phyloP scores from a whole-genome alignment of 1,140 invertebrate species.

The Caligus rogercresseyi region DNA sequence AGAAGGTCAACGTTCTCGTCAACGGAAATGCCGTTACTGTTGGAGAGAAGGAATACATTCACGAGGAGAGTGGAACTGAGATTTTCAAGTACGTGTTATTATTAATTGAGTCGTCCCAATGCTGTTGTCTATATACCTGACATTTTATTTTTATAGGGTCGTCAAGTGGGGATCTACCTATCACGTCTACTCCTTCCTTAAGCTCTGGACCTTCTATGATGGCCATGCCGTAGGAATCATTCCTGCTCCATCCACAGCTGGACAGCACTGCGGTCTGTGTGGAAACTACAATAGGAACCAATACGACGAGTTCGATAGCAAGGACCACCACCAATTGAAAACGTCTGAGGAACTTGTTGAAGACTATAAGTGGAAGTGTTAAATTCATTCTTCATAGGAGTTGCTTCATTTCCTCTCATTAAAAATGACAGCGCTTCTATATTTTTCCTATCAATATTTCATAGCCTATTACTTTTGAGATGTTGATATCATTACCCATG shows the following conservation, averaged over 20 bases:
- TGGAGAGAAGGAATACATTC: slow-evolving; percentile 13
- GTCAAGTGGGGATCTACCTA: slow-evolving; percentile 16
- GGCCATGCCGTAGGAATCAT: slow-evolving; percentile 21
- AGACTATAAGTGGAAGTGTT: slow-evolving; percentile 8
- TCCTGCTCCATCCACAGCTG: slow-evolving; percentile 19
- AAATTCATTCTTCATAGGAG: neutral
- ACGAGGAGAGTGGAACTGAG: slow-evolving; percentile 2
- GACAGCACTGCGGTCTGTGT: slow-evolving; percentile 23
- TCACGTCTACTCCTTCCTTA: slow-evolving; percentile 20
- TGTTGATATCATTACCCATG: neutral
- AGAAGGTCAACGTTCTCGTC: slow-evolving; percentile 16
- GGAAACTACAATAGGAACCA: slow-evolving; percentile 23
- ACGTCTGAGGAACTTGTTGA: slow-evolving; percentile 6
- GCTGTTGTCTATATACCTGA: neutral
- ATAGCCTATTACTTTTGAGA: neutral
- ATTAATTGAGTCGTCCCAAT: no score
- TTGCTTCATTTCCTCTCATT: neutral
- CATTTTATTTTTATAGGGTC: neutral
- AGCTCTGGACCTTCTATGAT: slow-evolving; percentile 8
- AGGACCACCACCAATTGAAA: neutral
- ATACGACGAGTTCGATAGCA: slow-evolving; percentile 19
- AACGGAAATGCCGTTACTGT: slow-evolving; percentile 21
- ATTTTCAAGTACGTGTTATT: slow-evolving; percentile 21
- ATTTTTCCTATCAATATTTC: neutral
- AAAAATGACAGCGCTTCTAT: neutral